Conservation (phyloP, 2,888 invertebrate genomes). For the Pterostichus niger region DNA sequence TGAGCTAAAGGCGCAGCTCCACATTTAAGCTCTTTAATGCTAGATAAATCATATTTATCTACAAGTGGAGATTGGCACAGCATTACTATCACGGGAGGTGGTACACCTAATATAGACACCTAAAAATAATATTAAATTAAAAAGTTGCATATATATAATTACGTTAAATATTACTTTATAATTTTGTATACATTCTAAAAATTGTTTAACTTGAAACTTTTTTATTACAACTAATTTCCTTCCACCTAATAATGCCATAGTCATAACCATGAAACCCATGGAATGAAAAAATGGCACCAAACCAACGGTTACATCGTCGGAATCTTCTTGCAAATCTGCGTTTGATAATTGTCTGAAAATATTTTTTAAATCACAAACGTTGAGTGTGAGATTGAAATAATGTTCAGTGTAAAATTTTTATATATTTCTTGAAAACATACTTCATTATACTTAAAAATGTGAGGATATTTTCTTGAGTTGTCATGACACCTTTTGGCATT, state of each 20-base stretch:
- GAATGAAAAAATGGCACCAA: slow-evolving; percentile 92
- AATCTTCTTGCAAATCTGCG: slow-evolving; percentile 70
- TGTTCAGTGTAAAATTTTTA: no score
- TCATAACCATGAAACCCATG: slow-evolving; percentile 86
- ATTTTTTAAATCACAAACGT: not conserved
- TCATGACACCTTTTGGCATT: slow-evolving; percentile 82
- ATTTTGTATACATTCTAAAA: slow-evolving; percentile 85
- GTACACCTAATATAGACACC: slow-evolving; percentile 78
- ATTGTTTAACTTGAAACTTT: slow-evolving; percentile 87
- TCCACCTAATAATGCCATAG: slow-evolving; percentile 80
- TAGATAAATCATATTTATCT: slow-evolving; percentile 86
- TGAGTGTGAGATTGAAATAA: no score
- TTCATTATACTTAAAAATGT: slow-evolving; percentile 53
- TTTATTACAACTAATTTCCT: slow-evolving; percentile 80
- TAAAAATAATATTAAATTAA: slow-evolving; percentile 64
- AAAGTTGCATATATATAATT: not conserved
- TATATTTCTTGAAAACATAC: slow-evolving; percentile 12
- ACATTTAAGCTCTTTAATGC: slow-evolving; percentile 84
- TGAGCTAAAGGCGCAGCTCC: slow-evolving; percentile 91
- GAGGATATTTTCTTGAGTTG: slow-evolving; percentile 79
- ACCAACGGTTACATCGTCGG: slow-evolving; percentile 78
- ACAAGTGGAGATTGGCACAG: slow-evolving; percentile 90
- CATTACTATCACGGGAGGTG: slow-evolving; percentile 92
- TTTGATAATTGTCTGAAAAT: slow-evolving; percentile 47
- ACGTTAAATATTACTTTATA: slow-evolving; percentile 77